Evolutionary conservation across 2,888 invertebrate genomes (phyloP).

Genomic region (Pyrgus malvae): DNA sequence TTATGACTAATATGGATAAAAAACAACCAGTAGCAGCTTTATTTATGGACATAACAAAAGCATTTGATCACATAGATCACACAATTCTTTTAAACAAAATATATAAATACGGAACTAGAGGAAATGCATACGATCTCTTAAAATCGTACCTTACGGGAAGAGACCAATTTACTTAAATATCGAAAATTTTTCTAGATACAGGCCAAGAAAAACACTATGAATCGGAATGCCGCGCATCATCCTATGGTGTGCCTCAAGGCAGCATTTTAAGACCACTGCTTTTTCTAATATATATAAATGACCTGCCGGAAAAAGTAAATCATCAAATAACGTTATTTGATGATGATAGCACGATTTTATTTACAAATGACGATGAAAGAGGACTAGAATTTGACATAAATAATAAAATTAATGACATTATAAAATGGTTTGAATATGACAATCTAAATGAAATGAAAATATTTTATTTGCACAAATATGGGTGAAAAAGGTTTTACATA

Average conservation of each 20-base stretch:
- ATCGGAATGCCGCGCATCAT: background rate
- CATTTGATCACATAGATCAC: conserved; percentile 1
- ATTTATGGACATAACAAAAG: conserved; percentile 3
- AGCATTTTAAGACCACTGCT: conserved; percentile 1
- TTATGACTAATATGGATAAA: background rate
- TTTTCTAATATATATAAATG: conserved; percentile 1
- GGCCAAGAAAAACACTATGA: background rate
- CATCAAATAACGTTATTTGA: conserved; percentile 6
- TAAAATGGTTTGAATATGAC: conserved; percentile 3
- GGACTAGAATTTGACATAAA: conserved; percentile 3
- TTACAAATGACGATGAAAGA: conserved; percentile 6
- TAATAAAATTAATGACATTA: background rate
- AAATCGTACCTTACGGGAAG: conserved; percentile 1
- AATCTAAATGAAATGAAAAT: no score
- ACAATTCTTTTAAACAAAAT: background rate
- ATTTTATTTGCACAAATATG: no score
- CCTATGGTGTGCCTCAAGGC: conserved; percentile 1
- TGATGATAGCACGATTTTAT: conserved; percentile 10
- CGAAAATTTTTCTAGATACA: background rate
- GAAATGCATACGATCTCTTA: background rate
- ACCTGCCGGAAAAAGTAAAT: background rate
- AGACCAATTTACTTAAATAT: background rate
- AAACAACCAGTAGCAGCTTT: background rate
- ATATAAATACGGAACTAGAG: background rate
- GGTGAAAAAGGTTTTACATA: no score